A percentile compares a stretch with the other conserved stretches of the same genome.
These are phyloP conservation scores for Petrophora chlorosata DNA, from an alignment of 2,888 invertebrate genomes.

Conservation along the genomic window DNA sequence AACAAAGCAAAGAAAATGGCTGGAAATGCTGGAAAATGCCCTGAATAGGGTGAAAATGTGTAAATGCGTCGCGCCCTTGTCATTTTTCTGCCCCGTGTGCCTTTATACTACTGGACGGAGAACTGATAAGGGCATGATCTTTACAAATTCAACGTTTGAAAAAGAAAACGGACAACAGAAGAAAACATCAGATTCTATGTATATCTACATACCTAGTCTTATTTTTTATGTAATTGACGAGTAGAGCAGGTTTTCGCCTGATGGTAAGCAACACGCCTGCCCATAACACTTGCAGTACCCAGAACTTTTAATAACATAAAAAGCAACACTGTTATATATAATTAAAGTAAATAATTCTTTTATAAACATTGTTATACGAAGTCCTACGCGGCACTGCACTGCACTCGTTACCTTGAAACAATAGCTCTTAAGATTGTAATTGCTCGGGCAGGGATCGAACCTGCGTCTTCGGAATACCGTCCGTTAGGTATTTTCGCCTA, in stretches of 20 bases:
- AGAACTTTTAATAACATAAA: too few species aligned
- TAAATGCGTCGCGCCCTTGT: conserved; percentile 90
- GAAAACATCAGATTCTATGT: too few species aligned
- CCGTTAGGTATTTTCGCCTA: too few species aligned
- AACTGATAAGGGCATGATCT: conserved; percentile 98
- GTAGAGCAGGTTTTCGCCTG: neutral
- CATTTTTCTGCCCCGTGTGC: conserved; percentile 96
- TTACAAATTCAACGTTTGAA: conserved; percentile 48
- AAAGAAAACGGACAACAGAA: conserved; percentile 11
- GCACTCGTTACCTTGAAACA: too few species aligned
- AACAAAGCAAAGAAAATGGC: conserved; percentile 23
- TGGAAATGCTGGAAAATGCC: conserved; percentile 29
- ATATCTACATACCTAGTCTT: neutral
- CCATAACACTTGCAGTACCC: too few species aligned
- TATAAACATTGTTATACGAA: too few species aligned
- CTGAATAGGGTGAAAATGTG: neutral
- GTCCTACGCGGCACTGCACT: too few species aligned
- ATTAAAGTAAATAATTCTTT: too few species aligned
- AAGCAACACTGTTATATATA: too few species aligned
- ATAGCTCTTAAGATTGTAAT: too few species aligned
- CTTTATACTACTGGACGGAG: conserved; percentile 96
- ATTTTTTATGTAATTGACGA: neutral
- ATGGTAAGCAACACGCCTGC: neutral
- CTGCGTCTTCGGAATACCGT: too few species aligned
- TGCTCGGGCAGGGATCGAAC: too few species aligned